phyloP scores from a whole-genome alignment of 2,888 invertebrate genomes.

The Limnephilus marmoratus region DNA sequence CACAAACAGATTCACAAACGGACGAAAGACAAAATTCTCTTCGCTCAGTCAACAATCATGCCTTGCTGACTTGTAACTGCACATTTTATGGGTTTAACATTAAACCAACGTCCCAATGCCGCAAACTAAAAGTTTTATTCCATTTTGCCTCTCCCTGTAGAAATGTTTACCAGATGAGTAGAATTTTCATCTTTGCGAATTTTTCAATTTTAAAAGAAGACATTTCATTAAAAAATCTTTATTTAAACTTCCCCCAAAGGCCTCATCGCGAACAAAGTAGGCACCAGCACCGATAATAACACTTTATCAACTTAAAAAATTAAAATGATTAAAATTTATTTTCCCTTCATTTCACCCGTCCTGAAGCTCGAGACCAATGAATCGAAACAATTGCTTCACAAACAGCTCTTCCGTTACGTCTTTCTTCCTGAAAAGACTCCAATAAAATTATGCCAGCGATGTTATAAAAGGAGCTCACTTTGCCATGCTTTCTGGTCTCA shows the following conservation, averaged over 20 bases:
- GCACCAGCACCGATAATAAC: neutral
- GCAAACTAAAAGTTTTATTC: neutral
- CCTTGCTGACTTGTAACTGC: no score
- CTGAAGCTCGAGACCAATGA: conserved; percentile 14
- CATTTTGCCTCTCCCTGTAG: neutral
- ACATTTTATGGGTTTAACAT: no score
- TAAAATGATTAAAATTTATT: conserved; percentile 25
- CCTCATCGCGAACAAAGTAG: neutral
- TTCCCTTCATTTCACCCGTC: conserved; percentile 8
- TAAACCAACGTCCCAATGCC: neutral
- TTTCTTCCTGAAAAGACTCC: neutral
- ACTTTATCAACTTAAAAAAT: conserved; percentile 16
- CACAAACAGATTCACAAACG: no score
- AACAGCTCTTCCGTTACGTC: conserved; percentile 10
- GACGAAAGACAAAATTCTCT: no score
- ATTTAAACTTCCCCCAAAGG: neutral
- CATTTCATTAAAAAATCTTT: neutral
- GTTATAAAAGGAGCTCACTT: neutral
- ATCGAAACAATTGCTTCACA: conserved; percentile 32
- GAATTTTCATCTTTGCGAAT: neutral
- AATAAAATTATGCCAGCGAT: neutral
- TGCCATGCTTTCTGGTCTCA: neutral
- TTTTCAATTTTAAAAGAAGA: neutral
- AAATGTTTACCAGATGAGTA: neutral
- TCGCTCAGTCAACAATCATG: no score